Percentiles rank a stretch among this genome's conserved stretches.
These are phyloP conservation scores for Balanococcus diminutus DNA, from an alignment of 2,888 invertebrate species.

Conservation along the genomic window DNA sequence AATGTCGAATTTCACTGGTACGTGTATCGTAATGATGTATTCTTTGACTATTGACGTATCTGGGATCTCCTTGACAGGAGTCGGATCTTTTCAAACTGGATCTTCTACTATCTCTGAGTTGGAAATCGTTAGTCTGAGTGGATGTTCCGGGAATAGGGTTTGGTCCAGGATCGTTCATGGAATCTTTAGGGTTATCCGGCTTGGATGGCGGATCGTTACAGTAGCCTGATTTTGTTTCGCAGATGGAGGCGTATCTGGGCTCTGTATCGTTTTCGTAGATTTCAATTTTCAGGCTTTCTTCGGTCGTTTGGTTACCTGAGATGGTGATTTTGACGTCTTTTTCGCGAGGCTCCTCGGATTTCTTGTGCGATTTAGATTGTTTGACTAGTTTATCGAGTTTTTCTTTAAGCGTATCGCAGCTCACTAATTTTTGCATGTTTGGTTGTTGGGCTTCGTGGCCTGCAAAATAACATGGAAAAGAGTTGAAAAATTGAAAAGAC, in stretches of 20 bases:
- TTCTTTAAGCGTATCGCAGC: constrained; percentile 45
- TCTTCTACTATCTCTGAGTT: background rate
- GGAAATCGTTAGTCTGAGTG: background rate
- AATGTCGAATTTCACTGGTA: constrained; percentile 17
- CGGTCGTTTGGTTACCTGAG: background rate
- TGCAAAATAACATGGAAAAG: background rate
- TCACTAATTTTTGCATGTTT: constrained; percentile 44
- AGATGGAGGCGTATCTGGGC: background rate
- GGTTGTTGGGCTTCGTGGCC: constrained; percentile 7
- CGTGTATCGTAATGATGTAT: background rate
- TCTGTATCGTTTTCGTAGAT: background rate
- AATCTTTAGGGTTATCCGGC: too few relatives aligned
- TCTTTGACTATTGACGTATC: background rate
- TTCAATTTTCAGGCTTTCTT: background rate
- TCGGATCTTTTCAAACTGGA: constrained; percentile 25
- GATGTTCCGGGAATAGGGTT: background rate
- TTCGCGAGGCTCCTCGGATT: constrained; percentile 5
- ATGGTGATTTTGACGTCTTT: constrained; percentile 27
- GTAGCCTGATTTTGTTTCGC: background rate
- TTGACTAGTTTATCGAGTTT: constrained; percentile 50
- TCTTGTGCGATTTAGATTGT: constrained; percentile 42
- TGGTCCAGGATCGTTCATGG: background rate
- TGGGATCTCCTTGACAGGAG: background rate
- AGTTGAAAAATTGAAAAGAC: too few relatives aligned
- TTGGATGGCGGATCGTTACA: background rate